Evolutionary conservation across 2,888 invertebrate genomes (phyloP).

Genomic region (Tanypteryx hageni): DNA sequence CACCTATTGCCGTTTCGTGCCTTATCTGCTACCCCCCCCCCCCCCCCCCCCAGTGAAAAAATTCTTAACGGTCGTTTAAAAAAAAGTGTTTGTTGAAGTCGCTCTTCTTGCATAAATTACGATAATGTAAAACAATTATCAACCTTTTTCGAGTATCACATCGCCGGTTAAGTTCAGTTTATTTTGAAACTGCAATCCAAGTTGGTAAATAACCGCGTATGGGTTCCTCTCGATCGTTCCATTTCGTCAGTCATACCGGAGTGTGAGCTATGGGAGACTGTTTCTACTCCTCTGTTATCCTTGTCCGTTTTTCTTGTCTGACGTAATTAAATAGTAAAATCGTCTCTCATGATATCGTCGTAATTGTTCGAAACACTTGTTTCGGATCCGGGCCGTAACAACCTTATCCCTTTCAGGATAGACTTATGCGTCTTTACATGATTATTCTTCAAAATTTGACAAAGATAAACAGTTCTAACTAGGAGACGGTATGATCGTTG

Average conservation of each 20-base stretch:
- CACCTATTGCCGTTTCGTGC: not conserved
- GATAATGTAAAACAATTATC: too few species aligned
- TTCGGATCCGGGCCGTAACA: not conserved
- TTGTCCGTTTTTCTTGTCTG: not conserved
- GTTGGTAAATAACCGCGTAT: too few species aligned
- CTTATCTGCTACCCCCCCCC: not conserved
- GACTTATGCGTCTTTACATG: not conserved
- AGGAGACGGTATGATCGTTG: not conserved
- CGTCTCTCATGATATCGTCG: not conserved
- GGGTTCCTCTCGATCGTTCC: too few species aligned
- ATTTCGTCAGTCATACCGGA: too few species aligned
- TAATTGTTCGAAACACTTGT: not conserved
- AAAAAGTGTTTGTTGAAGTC: not conserved
- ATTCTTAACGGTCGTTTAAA: too few species aligned
- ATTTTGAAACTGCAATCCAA: not conserved
- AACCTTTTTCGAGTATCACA: not conserved
- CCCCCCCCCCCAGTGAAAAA: too few species aligned
- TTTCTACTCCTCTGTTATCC: too few species aligned
- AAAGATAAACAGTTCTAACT: not conserved
- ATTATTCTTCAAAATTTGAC: not conserved
- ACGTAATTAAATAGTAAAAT: not conserved
- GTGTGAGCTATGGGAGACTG: too few species aligned
- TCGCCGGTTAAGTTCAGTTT: not conserved
- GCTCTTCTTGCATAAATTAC: not conserved
- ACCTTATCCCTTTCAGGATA: not conserved